Conservation (phyloP, 2,888 invertebrate genomes). For the Silvanus unidentatus region DNA sequence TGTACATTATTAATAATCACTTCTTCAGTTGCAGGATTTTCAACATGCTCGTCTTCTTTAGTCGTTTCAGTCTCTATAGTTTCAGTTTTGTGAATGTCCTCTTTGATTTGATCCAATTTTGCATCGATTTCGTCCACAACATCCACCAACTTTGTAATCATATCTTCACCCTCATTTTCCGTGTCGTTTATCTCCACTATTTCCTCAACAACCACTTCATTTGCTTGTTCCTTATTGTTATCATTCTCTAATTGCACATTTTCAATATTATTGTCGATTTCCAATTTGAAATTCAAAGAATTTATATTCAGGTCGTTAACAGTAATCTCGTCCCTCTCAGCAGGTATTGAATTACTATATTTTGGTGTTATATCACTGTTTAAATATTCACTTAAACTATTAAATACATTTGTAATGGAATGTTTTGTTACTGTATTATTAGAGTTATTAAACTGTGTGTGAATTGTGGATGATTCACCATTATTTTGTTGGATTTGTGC, state of each 20-base stretch:
- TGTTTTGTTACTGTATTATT: constrained; percentile 33
- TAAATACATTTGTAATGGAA: constrained; percentile 58
- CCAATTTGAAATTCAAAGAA: too few species aligned
- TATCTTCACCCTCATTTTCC: too few species aligned
- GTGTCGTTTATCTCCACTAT: not conserved
- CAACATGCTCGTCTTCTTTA: not conserved
- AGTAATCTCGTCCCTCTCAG: too few species aligned
- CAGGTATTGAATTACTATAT: too few species aligned
- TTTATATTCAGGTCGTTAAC: too few species aligned
- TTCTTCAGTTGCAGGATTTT: not conserved
- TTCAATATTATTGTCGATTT: too few species aligned
- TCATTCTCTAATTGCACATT: too few species aligned
- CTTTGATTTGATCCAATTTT: not conserved
- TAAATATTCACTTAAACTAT: constrained; percentile 58
- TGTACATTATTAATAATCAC: too few species aligned
- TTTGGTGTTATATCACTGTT: constrained; percentile 43
- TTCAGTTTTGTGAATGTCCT: too few species aligned
- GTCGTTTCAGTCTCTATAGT: not conserved
- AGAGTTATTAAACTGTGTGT: constrained; percentile 17
- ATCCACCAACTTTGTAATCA: not conserved
- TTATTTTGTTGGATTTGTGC: constrained; percentile 8
- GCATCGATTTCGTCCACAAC: not conserved
- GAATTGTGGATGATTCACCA: constrained; percentile 1
- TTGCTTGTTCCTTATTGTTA: too few species aligned
- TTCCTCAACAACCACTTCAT: not conserved